phyloP scores from a whole-genome alignment of 2,888 invertebrate species.

The Napeogenes sylphis region DNA sequence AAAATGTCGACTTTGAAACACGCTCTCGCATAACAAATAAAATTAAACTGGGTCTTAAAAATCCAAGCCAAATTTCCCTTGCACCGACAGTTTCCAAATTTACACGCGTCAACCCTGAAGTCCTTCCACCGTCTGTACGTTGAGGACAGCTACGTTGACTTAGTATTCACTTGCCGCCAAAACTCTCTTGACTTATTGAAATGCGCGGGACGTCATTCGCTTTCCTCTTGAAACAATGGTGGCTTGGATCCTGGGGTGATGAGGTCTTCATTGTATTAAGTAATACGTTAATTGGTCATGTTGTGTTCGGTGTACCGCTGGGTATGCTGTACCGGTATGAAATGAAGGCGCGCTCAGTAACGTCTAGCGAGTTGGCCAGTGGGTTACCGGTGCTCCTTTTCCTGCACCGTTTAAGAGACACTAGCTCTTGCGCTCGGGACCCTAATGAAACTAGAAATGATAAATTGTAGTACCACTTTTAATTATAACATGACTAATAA shows the following conservation, averaged over 20 bases:
- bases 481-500: constrained; percentile 1
- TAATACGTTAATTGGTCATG: constrained; percentile 36
- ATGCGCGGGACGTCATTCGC: constrained; percentile 65
- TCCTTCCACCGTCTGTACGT: constrained; percentile 51
- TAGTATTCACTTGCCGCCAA: constrained; percentile 68
- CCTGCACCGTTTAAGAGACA: constrained; percentile 67
- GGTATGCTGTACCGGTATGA: constrained; percentile 63
- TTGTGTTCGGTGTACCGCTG: constrained; percentile 49
- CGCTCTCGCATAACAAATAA: constrained; percentile 59
- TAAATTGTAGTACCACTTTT: constrained; percentile 1
- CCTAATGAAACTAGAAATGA: constrained; percentile 26
- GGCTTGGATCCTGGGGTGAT: constrained; percentile 57
- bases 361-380: constrained; percentile 74
- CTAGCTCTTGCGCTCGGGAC: constrained; percentile 28
- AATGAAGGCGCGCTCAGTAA: constrained; percentile 65
- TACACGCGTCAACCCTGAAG: constrained; percentile 54
- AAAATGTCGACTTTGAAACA: constrained; percentile 64
- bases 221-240: constrained; percentile 70
- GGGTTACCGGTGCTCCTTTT: constrained; percentile 75
- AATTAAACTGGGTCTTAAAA: constrained; percentile 43
- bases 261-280: constrained; percentile 50
- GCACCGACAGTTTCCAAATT: constrained; percentile 31
- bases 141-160: constrained; percentile 49
- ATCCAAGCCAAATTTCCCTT: constrained; percentile 45
- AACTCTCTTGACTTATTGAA: constrained; percentile 71